Evolutionary conservation across 30 jellyfish, hydroid and myxozoan species (phyloP).

Genomic region (Mastigias papua): DNA sequence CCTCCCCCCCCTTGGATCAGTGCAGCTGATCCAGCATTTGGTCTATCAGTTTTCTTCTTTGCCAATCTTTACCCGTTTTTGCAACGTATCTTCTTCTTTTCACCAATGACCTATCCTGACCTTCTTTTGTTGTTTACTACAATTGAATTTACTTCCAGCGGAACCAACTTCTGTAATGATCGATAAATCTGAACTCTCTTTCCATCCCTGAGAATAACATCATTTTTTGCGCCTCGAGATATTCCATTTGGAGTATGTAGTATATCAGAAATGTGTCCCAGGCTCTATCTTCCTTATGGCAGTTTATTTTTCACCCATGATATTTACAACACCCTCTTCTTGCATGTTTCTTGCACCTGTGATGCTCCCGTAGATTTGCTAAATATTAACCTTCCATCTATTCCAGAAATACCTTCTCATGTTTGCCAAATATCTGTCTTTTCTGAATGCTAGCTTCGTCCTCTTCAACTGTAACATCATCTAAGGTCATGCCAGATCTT

Average conservation of each 20-base stretch:
- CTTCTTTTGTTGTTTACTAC: background rate
- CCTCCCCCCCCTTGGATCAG: slow-evolving; percentile 70
- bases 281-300: slow-evolving; percentile 35
- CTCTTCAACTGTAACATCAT: background rate
- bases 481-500: slow-evolving; percentile 8
- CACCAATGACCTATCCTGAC: background rate
- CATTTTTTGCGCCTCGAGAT: slow-evolving; percentile 11
- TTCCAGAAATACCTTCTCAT: slow-evolving; percentile 7
- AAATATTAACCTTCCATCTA: slow-evolving; percentile 36
- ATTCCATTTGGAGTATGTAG: slow-evolving; percentile 9
- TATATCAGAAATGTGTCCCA: slow-evolving; percentile 23
- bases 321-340: slow-evolving; percentile 36
- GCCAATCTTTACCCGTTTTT: slow-evolving; percentile 31
- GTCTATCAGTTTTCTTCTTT: slow-evolving; percentile 25
- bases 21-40: slow-evolving; percentile 45
- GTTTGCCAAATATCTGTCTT: slow-evolving; percentile 19
- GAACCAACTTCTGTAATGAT: slow-evolving; percentile 23
- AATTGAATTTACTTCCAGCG: background rate
- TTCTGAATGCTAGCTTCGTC: slow-evolving; percentile 14
- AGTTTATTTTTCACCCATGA: slow-evolving; percentile 23
- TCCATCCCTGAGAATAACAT: background rate
- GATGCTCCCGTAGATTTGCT: slow-evolving; percentile 19
- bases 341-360: background rate
- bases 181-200: background rate
- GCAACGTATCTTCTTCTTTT: background rate